Evolutionary conservation across 2,888 invertebrate species (phyloP).

Genomic region (Philhelius pedissequus): DNA sequence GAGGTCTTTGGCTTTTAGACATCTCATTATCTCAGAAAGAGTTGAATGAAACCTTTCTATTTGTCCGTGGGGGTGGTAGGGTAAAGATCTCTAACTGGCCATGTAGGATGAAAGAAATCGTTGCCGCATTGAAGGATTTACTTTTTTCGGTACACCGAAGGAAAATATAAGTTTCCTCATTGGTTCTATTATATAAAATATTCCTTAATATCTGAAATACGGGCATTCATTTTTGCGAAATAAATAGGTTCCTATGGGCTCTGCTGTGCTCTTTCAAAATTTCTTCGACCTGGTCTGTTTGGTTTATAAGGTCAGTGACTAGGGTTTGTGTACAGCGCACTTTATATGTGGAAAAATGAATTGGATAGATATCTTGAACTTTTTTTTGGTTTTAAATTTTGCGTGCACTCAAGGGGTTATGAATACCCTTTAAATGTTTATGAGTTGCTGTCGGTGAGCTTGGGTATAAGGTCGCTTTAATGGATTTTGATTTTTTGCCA

Average conservation of each 20-base stretch:
- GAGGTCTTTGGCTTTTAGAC: neutral
- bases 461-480: no score
- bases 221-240: neutral
- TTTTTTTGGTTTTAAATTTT: no score
- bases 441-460: no score
- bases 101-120: slow-evolving; percentile 13
- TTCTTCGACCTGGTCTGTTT: neutral
- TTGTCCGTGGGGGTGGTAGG: slow-evolving; percentile 18
- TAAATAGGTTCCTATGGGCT: slow-evolving; percentile 12
- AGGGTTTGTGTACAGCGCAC: neutral
- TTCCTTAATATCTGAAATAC: neutral
- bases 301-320: slow-evolving; percentile 4
- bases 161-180: neutral
- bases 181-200: neutral
- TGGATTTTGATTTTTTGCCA: no score
- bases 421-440: no score
- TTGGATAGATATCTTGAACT: slow-evolving; percentile 9
- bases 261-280: slow-evolving; percentile 18
- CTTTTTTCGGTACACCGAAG: neutral
- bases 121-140: slow-evolving; percentile 17
- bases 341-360: neutral
- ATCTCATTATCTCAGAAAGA: slow-evolving; percentile 1
- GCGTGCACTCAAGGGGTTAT: no score
- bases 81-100: slow-evolving; percentile 4
- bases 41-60: slow-evolving; percentile 12